These are phyloP conservation scores for Trachymyrmex septentrionalis DNA, from an alignment of 1,140 invertebrate species.

Conservation along the genomic window DNA sequence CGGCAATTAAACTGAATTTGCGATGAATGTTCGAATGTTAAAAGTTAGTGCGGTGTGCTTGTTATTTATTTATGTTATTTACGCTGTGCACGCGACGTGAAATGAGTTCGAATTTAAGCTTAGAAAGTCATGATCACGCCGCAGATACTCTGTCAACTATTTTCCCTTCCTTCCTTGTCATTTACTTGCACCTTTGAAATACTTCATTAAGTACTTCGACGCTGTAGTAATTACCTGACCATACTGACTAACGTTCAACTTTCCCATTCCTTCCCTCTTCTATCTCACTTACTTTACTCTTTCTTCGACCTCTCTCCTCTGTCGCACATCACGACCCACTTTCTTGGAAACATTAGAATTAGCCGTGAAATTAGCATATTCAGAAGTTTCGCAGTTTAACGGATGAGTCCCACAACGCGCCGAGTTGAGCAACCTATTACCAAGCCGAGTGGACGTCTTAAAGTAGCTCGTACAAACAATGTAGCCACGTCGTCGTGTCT, in stretches of 20 bases:
- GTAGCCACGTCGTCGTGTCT: constrained; percentile 47
- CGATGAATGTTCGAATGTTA: background rate
- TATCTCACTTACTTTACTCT: background rate
- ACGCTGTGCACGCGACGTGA: background rate
- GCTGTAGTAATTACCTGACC: constrained; percentile 78
- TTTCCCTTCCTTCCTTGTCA: constrained; percentile 67
- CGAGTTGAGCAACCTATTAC: constrained; percentile 76
- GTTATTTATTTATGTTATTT: constrained; percentile 33
- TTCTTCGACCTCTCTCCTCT: constrained; percentile 42
- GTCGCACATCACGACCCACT: constrained; percentile 69
- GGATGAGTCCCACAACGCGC: constrained; percentile 74
- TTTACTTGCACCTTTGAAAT: constrained; percentile 77
- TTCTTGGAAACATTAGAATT: constrained; percentile 82
- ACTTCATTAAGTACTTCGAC: constrained; percentile 79
- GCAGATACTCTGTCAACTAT: constrained; percentile 18
- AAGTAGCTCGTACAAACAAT: constrained; percentile 54
- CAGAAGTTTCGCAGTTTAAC: constrained; percentile 84
- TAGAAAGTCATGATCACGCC: constrained; percentile 29
- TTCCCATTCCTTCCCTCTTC: constrained; percentile 59
- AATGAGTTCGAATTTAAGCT: constrained; percentile 2
- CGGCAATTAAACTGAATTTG: constrained; percentile 24
- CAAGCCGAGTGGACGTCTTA: constrained; percentile 55
- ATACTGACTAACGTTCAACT: constrained; percentile 74
- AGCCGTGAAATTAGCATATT: constrained; percentile 84
- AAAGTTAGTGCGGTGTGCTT: background rate